Evolutionary conservation across 2,797 vertebrate species (phyloP).

Genomic region (Arnoldichthys spilopterus): DNA sequence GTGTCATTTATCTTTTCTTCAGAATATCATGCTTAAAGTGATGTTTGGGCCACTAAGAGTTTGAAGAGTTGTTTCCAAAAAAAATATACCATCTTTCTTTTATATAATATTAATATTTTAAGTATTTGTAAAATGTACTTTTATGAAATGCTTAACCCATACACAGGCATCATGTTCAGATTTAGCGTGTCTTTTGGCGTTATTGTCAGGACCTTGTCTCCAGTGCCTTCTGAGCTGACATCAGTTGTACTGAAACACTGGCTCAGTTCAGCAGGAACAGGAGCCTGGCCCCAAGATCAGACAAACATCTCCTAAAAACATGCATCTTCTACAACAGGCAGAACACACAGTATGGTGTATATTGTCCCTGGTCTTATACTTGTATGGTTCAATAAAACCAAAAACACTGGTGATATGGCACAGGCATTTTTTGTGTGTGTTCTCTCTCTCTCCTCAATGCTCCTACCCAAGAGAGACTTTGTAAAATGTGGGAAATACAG

Average conservation of each 20-base stretch:
- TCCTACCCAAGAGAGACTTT: too few species aligned
- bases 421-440: not conserved
- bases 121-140: not conserved
- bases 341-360: not conserved
- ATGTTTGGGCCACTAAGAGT: not conserved
- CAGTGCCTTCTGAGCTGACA: constrained; percentile 99
- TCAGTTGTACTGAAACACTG: constrained; percentile 93
- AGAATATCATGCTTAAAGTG: not conserved
- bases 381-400: not conserved
- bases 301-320: not conserved
- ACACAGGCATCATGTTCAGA: not conserved
- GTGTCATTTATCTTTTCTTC: not conserved
- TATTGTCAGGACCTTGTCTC: constrained; percentile 75
- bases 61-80: not conserved
- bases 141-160: not conserved
- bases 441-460: not conserved
- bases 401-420: not conserved
- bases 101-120: too few species aligned
- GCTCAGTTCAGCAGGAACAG: constrained; percentile 31
- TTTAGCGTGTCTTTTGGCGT: not conserved
- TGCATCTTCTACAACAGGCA: not conserved
- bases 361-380: not conserved
- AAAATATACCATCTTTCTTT: too few species aligned
- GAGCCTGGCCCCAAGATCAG: constrained; percentile 12
- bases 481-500: too few species aligned